Percentiles rank a stretch among this genome's conserved stretches.
Conservation (phyloP, 2,888 invertebrate species). For the Platycheirus albimanus region DNA sequence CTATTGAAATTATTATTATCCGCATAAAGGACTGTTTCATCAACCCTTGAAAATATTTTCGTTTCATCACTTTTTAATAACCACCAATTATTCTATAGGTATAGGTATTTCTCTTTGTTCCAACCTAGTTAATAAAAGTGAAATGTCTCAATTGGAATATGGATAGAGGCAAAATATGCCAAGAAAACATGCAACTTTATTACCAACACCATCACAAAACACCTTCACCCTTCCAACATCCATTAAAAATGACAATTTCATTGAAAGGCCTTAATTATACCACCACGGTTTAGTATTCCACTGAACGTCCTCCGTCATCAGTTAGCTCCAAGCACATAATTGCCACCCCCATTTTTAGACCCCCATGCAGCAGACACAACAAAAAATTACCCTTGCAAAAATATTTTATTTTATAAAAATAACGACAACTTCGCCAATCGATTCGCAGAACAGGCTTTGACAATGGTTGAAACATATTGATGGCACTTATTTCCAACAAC, state of each 20-base stretch:
- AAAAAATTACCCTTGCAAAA: slow-evolving; percentile 60
- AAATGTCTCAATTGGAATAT: slow-evolving; percentile 67
- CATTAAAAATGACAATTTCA: slow-evolving; percentile 68
- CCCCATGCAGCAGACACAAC: not conserved
- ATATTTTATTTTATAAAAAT: not conserved
- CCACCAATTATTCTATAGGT: slow-evolving; percentile 31
- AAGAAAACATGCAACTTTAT: not conserved
- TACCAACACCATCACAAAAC: slow-evolving; percentile 5
- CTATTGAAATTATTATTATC: no score
- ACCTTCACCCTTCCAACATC: slow-evolving; percentile 20
- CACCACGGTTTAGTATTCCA: slow-evolving; percentile 8
- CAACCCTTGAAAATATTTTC: no score
- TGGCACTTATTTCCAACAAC: slow-evolving; percentile 57
- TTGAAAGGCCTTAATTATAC: slow-evolving; percentile 67
- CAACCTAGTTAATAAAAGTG: slow-evolving; percentile 53
- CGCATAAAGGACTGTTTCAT: no score
- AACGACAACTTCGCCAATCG: slow-evolving; percentile 41
- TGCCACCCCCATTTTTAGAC: slow-evolving; percentile 23
- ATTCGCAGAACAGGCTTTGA: slow-evolving; percentile 61
- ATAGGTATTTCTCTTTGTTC: not conserved
- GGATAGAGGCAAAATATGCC: slow-evolving; percentile 17
- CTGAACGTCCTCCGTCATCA: slow-evolving; percentile 30
- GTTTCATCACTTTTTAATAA: slow-evolving; percentile 2
- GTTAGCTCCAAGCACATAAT: slow-evolving; percentile 37
- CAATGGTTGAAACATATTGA: slow-evolving; percentile 47